Base-by-base conservation (phyloP, 2,797 vertebrate species). In the Leptoclinus maculatus region DNA sequence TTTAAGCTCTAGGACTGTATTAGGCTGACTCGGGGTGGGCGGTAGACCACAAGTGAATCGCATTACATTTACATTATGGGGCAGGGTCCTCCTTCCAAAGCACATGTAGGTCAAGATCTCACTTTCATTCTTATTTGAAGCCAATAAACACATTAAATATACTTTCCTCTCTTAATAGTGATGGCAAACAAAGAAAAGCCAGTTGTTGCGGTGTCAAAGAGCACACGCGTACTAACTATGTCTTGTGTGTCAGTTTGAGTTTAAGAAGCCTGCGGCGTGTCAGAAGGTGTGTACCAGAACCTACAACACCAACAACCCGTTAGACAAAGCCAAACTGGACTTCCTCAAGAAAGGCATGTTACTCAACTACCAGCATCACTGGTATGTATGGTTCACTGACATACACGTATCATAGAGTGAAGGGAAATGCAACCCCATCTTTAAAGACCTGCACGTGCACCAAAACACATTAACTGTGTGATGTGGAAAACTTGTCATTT, bases 331-430 rank as follows among this genome's bases (percentile, higher is more conserved):
- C 84, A 97, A 96, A 43, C 87, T 98, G 90, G 95, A 97, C 74
- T 98, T 99, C 78, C 89, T 99, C 82, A 98, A 98, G 91, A 98
- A 97, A 85, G 97, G 96, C 78, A 98, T 99, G 97, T 88, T 97
- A 1, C 93, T 98, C 78, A 98, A 98, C 94, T 99, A 99, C 84
- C 97, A 98, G 54, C 97, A 99, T 89, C 97, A 99, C 82, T 99
- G 97, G 97, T 98, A 89, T 93, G 97, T 64, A 71, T 51, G 27
- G 51, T 32, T 16, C 68, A 41, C 53, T 29, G 7, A 36, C 19
- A 36, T 8, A 3, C 14, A 36, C 32, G 12, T 4, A 27, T 17
- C 23, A 16, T 29, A 17, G 17, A 29, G 54, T 29, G 27, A 56
- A 7, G 7, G 53, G 17, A 14, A 8, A 51, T 51, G 7, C n/a